Percentiles rank a stretch among this genome's conserved stretches.
These are phyloP conservation scores for Poecilia wingei DNA, from an alignment of 2,797 vertebrate species.

Conservation along the genomic window DNA sequence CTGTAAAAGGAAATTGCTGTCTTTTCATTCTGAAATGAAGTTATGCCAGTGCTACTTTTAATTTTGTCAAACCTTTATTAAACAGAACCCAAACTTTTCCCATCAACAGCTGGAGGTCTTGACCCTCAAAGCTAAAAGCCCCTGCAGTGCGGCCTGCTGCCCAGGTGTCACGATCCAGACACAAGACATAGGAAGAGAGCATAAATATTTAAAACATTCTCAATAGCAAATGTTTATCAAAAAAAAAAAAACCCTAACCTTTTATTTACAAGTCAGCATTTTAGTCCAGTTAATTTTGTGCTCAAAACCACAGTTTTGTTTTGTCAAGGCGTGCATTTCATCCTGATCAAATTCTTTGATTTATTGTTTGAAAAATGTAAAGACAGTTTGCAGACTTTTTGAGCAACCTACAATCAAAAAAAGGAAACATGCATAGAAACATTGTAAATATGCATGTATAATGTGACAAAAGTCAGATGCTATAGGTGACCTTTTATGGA, in stretches of 20 bases:
- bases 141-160: background rate
- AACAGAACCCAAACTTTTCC: background rate
- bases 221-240: background rate
- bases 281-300: background rate
- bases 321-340: background rate
- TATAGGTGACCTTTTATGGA: background rate
- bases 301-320: background rate
- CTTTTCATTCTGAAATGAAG: background rate
- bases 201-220: background rate
- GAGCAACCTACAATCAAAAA: background rate
- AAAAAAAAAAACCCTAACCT: background rate
- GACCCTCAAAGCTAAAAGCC: background rate
- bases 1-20: background rate
- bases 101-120: background rate
- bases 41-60: background rate
- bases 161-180: background rate
- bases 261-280: background rate
- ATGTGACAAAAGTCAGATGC: background rate
- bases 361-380: background rate
- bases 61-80: background rate
- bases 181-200: background rate
- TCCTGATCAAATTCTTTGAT: background rate
- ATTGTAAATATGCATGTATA: background rate
- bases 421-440: background rate
- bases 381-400: background rate